Percentiles rank a stretch among this genome's conserved stretches.
Conservation (phyloP, 2,113 vertebrate species). For the Labrus mixtus region DNA sequence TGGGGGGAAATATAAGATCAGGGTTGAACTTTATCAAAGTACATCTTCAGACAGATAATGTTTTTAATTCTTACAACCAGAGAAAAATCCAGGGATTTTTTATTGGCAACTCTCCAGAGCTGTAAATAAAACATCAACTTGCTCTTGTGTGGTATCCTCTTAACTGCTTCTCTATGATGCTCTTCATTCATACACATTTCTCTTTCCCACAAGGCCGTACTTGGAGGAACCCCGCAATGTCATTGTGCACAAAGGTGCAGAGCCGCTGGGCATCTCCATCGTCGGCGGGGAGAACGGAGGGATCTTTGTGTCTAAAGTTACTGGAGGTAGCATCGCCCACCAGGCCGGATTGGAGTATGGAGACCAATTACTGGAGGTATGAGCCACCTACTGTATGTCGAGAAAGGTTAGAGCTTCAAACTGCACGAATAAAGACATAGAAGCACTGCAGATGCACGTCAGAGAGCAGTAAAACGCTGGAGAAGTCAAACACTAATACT, state of each 20-base stretch:
- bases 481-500: background rate
- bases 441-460: background rate
- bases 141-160: background rate
- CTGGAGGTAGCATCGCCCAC: constrained; percentile 95
- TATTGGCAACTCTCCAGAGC: constrained; percentile 5
- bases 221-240: constrained; percentile 97
- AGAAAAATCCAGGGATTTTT: constrained; percentile 12
- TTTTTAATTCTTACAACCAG: background rate
- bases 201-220: constrained; percentile 87
- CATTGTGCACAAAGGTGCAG: constrained; percentile 94
- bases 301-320: constrained; percentile 98
- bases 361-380: constrained; percentile 97
- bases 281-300: constrained; percentile 97
- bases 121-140: constrained; percentile 5
- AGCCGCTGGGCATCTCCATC: constrained; percentile 97
- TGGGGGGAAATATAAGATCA: constrained; percentile 13
- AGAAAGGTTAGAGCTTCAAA: constrained; percentile 17
- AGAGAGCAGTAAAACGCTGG: background rate
- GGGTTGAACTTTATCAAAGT: background rate
- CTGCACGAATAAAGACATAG: constrained; percentile 9
- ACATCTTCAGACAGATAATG: background rate
- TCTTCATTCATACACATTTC: constrained; percentile 3
- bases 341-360: constrained; percentile 97
- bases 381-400: constrained; percentile 19
- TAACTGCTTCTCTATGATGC: background rate